These are phyloP conservation scores for Oreohelix idahoensis DNA, from an alignment of 1,140 invertebrate species.

Conservation along the genomic window DNA sequence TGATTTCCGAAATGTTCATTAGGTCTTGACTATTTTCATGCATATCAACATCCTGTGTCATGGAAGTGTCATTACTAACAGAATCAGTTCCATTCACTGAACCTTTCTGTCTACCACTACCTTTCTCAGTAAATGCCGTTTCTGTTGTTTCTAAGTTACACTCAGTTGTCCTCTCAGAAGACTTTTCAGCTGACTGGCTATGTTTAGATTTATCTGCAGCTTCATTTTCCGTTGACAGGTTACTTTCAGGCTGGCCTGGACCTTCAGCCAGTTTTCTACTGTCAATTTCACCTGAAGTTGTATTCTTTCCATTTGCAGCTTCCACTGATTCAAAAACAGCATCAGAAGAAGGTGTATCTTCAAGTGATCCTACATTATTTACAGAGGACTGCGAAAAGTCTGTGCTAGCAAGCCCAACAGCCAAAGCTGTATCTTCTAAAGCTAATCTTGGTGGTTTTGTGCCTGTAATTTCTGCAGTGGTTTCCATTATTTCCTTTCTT, in stretches of 20 bases:
- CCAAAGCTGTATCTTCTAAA: background rate
- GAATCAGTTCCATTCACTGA: background rate
- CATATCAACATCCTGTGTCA: constrained; percentile 7
- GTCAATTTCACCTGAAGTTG: background rate
- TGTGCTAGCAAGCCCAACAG: background rate
- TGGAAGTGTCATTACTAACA: background rate
- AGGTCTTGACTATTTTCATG: constrained; percentile 30
- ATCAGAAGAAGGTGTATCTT: background rate
- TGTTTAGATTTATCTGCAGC: too few species aligned
- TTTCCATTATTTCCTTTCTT: too few species aligned
- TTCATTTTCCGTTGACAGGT: too few species aligned
- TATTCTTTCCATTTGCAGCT: background rate
- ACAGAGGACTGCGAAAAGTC: background rate
- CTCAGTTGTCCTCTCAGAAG: background rate
- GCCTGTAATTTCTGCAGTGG: background rate
- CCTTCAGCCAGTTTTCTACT: too few species aligned
- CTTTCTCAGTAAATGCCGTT: background rate
- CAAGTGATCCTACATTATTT: background rate
- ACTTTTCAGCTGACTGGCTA: background rate
- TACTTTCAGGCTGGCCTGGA: too few species aligned
- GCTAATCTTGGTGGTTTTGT: background rate
- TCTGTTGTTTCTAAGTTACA: background rate
- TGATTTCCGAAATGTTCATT: constrained; percentile 13
- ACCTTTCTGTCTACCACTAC: background rate
- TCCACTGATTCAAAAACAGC: background rate